phyloP scores from a whole-genome alignment of 1,140 invertebrate species.

The Zeugodacus cucurbitae region DNA sequence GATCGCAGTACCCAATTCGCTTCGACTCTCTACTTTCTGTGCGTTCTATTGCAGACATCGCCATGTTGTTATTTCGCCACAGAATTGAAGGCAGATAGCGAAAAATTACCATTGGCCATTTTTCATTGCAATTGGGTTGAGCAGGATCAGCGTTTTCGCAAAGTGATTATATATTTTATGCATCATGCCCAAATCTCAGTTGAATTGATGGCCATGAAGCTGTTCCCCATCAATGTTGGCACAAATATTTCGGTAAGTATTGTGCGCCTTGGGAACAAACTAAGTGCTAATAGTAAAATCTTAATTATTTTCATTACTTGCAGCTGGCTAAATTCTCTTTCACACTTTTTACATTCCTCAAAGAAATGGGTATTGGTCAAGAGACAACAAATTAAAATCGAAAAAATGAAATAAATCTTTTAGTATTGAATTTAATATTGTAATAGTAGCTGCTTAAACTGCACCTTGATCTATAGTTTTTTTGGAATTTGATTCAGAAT shows the following conservation, averaged over 20 bases:
- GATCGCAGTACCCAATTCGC: constrained; percentile 48
- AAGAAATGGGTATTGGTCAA: constrained; percentile 44
- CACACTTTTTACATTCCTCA: constrained; percentile 51
- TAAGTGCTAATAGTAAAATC: not conserved
- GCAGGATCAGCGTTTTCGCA: constrained; percentile 47
- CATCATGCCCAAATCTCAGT: constrained; percentile 50
- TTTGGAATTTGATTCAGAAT: too few relatives aligned
- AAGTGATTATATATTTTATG: constrained; percentile 50
- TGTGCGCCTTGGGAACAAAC: not conserved
- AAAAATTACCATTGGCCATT: constrained; percentile 47
- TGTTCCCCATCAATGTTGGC: constrained; percentile 50
- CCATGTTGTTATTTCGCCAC: constrained; percentile 51
- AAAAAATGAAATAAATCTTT: too few relatives aligned
- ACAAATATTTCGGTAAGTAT: constrained; percentile 50
- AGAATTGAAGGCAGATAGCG: constrained; percentile 48
- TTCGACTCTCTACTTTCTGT: constrained; percentile 47
- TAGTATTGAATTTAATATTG: too few relatives aligned
- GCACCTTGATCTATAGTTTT: too few relatives aligned
- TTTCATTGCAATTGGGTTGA: constrained; percentile 51
- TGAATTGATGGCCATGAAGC: constrained; percentile 47
- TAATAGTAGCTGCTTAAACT: too few relatives aligned
- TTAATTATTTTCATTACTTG: not conserved
- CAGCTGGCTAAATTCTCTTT: constrained; percentile 53
- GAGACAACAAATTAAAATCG: not conserved
- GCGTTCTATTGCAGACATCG: constrained; percentile 49